Conservation (phyloP, 2,888 invertebrate species). For the Torymus texanus region DNA sequence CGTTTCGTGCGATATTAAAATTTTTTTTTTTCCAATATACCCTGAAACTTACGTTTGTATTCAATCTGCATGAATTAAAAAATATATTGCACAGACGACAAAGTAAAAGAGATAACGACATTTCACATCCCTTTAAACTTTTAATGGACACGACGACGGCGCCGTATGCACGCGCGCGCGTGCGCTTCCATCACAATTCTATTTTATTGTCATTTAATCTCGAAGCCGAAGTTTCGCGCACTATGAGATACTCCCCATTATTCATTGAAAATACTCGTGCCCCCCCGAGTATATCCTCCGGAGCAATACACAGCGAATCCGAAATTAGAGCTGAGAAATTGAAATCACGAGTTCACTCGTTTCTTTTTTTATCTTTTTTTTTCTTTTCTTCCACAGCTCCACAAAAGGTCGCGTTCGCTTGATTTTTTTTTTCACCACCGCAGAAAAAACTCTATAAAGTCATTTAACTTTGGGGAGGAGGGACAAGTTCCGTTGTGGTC, state of each 20-base stretch:
- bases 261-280: background rate
- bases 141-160: too few relatives aligned
- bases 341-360: constrained; percentile 19
- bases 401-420: constrained; percentile 29
- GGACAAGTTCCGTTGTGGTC: constrained; percentile 24
- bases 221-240: too few relatives aligned
- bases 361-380: background rate
- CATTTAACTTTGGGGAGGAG: constrained; percentile 46
- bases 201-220: too few relatives aligned
- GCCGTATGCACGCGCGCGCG: background rate
- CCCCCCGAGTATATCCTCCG: background rate
- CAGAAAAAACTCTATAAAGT: constrained; percentile 44
- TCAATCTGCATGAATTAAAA: too few relatives aligned
- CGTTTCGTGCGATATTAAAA: too few relatives aligned
- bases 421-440: constrained; percentile 9
- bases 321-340: constrained; percentile 16
- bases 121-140: too few relatives aligned
- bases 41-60: too few relatives aligned
- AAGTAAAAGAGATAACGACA: too few relatives aligned
- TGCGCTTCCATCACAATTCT: too few relatives aligned
- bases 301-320: background rate
- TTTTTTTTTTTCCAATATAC: background rate
- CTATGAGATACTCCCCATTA: background rate
- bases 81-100: too few relatives aligned
- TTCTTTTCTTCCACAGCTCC: background rate